Percentiles rank a stretch among this genome's conserved stretches.
These are phyloP conservation scores for Labeo catla DNA, from an alignment of 2,113 vertebrate species.

Conservation along the genomic window DNA sequence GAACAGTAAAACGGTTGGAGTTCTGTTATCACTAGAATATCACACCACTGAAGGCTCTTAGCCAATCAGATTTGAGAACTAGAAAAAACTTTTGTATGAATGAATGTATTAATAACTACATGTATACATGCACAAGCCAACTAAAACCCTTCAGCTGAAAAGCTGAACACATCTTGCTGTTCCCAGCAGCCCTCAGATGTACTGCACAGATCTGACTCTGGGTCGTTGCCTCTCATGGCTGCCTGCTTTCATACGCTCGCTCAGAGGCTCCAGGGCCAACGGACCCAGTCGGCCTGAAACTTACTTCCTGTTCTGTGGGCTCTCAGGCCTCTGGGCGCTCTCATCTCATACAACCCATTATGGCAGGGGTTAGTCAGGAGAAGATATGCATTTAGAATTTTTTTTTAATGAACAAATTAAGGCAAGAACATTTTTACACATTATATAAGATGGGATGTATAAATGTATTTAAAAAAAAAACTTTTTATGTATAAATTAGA, in stretches of 20 bases:
- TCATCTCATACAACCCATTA: slow-evolving; percentile 15
- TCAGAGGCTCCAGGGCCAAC: slow-evolving; percentile 39
- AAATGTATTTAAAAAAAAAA: background rate
- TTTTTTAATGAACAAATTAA: slow-evolving; percentile 1
- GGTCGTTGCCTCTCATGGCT: slow-evolving; percentile 32
- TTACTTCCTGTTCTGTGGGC: slow-evolving; percentile 53
- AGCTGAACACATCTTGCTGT: slow-evolving; percentile 1
- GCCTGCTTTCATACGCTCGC: slow-evolving; percentile 33
- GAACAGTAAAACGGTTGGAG: too few relatives aligned
- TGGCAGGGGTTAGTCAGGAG: background rate
- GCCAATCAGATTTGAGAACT: too few relatives aligned
- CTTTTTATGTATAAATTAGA: too few relatives aligned
- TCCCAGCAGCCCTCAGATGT: slow-evolving; percentile 9
- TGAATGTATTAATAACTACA: too few relatives aligned
- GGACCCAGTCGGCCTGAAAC: slow-evolving; percentile 48
- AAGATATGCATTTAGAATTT: background rate
- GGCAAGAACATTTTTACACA: background rate
- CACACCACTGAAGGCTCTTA: too few relatives aligned
- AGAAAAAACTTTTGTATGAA: too few relatives aligned
- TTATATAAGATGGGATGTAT: background rate
- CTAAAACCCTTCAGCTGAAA: background rate
- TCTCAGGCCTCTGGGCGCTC: slow-evolving; percentile 32
- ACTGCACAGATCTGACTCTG: slow-evolving; percentile 42
- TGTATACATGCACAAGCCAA: background rate
- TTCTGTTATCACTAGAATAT: too few relatives aligned